Evolutionary conservation across 35 echinoderm and acorn worm species (phyloP).

Genomic region (Apostichopus japonicus): DNA sequence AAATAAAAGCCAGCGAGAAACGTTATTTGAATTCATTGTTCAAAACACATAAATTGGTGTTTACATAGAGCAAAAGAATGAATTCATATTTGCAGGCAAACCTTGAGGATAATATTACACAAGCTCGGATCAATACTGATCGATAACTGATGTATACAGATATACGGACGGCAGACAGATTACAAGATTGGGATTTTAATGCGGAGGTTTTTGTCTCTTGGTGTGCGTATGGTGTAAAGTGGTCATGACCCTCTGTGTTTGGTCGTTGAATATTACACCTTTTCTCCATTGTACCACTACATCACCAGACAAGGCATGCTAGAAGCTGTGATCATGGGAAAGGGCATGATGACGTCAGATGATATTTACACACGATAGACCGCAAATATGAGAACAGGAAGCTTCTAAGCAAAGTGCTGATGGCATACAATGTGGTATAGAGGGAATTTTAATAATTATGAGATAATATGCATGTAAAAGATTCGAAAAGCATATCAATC

Average conservation of each 20-base stretch:
- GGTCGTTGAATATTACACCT: background rate
- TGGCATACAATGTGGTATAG: background rate
- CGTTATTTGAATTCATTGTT: background rate
- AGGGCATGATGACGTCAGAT: background rate
- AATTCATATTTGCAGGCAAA: background rate
- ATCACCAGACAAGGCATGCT: background rate
- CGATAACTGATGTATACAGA: constrained; percentile 11
- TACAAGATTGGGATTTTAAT: background rate
- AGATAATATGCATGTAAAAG: too few species aligned
- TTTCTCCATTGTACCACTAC: background rate
- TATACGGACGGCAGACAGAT: background rate
- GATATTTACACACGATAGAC: background rate
- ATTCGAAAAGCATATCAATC: too few species aligned
- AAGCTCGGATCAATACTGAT: constrained; percentile 27
- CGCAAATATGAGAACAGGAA: background rate
- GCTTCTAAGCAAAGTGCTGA: background rate
- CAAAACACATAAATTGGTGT: background rate
- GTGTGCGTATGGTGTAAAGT: background rate
- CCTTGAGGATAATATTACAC: constrained; percentile 46
- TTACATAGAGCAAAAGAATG: background rate
- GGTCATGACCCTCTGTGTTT: background rate
- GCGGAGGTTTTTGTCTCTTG: background rate
- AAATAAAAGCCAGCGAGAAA: background rate
- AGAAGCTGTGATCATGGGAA: background rate
- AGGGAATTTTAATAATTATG: too few species aligned